A percentile compares a stretch with the other conserved stretches of the same genome.
These are phyloP conservation scores for Thoracochromis brauschi DNA, from an alignment of 2,113 vertebrate species.

Conservation along the genomic window DNA sequence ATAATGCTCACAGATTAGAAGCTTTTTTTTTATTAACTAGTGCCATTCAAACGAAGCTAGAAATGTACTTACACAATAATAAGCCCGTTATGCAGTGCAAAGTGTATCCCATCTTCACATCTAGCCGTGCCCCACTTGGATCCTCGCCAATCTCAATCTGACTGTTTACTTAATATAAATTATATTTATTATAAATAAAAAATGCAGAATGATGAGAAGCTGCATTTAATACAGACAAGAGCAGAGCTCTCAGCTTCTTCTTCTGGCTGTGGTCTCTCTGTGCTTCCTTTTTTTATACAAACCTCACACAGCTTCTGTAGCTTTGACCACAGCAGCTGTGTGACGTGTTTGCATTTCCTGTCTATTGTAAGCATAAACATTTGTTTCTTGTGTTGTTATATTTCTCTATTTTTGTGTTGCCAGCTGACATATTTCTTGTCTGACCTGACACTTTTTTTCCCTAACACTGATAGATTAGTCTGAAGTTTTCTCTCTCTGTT, in stretches of 20 bases:
- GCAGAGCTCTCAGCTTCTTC: background rate
- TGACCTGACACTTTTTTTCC: accelerated
- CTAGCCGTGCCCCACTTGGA: accelerated
- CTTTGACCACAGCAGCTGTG: background rate
- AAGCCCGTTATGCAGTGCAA: background rate
- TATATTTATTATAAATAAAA: background rate
- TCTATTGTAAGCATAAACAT: background rate
- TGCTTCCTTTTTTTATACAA: background rate
- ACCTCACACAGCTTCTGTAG: background rate
- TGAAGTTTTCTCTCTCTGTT: background rate
- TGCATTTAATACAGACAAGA: background rate
- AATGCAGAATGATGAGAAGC: accelerated
- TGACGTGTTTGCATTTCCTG: background rate
- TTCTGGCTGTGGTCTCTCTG: background rate
- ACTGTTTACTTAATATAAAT: background rate
- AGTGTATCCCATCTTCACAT: background rate
- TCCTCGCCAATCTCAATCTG: background rate
- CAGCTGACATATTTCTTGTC: background rate
- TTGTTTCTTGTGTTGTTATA: background rate
- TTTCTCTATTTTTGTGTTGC: background rate
- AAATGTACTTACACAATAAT: background rate
- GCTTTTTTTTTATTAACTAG: background rate
- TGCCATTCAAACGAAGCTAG: accelerated
- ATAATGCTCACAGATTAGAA: background rate
- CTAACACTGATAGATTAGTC: background rate